Base-by-base conservation (phyloP, 2,797 vertebrate species). In the Thripadectes ignobilis region DNA sequence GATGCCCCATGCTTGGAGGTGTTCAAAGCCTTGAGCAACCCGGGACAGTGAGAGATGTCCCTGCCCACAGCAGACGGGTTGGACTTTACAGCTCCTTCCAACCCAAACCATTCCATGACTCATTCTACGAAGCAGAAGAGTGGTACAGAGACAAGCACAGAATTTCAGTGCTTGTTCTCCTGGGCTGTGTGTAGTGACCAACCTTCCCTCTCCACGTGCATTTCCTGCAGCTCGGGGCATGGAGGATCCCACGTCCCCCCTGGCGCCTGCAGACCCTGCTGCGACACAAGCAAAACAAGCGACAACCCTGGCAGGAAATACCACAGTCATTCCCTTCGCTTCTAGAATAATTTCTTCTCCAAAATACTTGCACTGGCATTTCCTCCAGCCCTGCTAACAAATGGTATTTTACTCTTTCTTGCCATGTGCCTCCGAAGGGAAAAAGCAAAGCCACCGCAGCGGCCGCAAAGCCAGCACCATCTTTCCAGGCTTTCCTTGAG, bases 251-350 rank as follows among this genome's bases (percentile, higher is more conserved):
- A 1, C 0, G 5, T 48, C 92, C 57, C 9, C 0, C 38, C 79
- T 55, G 95, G 95, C 65, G 75, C 91, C 95, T 87, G 36, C 12
- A 36, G 81, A 41, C 92, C 84, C 92, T 41, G 78, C 91, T 89
- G 92, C 3, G 26, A 96, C 89, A 84, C 93, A 94, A 96, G 91
- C 93, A 93, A 89, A 61, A 58, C 7, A 73, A 94, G 92, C 30
- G 18, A 95, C 87, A 88, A 69, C 52, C 68, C 82, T 5, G 68
- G 52, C 92, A 95, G 96, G 94, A 96, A 95, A 97, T 95, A 87
- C 93, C 96, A 96, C 90, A 92, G 91, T 18, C 73, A 89, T 96
- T 96, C 92, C 68, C 93, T 83, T 83, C 84, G 10, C 83, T 94
- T 93, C 95, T 91, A 72, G 72, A 80, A 82, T 39, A 43, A 95